Evolutionary conservation across 1,140 invertebrate genomes (phyloP).

Genomic region (Elymnias hypermnestra): DNA sequence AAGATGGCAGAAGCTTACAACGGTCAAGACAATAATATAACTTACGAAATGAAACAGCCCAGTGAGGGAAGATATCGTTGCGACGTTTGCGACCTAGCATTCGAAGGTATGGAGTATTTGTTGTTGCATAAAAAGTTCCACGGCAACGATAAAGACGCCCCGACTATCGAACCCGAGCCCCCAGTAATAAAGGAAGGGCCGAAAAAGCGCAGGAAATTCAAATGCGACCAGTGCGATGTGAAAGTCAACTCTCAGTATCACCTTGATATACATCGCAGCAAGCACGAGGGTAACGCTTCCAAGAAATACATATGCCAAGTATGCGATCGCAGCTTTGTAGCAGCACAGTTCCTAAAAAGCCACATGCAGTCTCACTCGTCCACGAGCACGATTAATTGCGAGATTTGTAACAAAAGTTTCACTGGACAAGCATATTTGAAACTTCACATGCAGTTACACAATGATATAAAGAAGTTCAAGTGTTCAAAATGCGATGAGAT

Average conservation of each 20-base stretch:
- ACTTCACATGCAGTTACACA: conserved; percentile 79
- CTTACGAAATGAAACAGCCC: conserved; percentile 48
- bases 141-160: conserved; percentile 56
- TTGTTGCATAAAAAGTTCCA: conserved; percentile 67
- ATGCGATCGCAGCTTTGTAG: conserved; percentile 62
- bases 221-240: conserved; percentile 66
- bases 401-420: conserved; percentile 81
- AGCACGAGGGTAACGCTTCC: conserved; percentile 58
- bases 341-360: conserved; percentile 62
- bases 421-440: conserved; percentile 78
- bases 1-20: conserved; percentile 66
- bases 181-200: conserved; percentile 41
- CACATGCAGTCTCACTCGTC: conserved; percentile 67
- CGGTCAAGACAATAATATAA: conserved; percentile 43
- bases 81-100: conserved; percentile 61
- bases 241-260: conserved; percentile 70
- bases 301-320: conserved; percentile 66
- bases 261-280: conserved; percentile 63
- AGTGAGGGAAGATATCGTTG: conserved; percentile 48
- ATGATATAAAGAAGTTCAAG: conserved; percentile 80
- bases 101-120: conserved; percentile 63
- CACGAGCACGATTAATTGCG: conserved; percentile 69
- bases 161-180: conserved; percentile 42
- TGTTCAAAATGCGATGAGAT: conserved; percentile 82
- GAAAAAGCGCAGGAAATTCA: conserved; percentile 62